Evolutionary conservation across 2,888 invertebrate genomes (phyloP), one percentile per base, ranked within the genome.

Genomic region (Hedya salicella): DNA sequence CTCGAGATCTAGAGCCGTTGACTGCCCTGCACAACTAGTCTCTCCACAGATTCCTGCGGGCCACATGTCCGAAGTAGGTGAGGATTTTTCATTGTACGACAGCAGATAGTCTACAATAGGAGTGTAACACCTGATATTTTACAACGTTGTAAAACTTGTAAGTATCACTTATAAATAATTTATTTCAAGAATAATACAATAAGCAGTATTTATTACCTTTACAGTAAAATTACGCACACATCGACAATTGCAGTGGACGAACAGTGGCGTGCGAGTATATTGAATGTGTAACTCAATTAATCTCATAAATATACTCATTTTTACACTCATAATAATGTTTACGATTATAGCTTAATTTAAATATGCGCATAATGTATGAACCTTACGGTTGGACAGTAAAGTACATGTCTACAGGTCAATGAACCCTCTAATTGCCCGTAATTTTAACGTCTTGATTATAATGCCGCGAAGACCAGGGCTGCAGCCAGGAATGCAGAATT

Each of bases 361-460:
- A 56, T 56, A 44, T 30, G 30, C 42, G 30, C n/a, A 52, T 56
- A 42, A 25, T 25, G 19, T 21, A n/a, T 48, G 13, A 21, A 21
- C 16, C 42, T 32, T 46, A 50, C 32, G 19, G 40, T 52, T 19
- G 13, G 8, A 19, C 11, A 42, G 17, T 52, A 52, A 68, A 46
- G 30, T 25, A 69, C 70, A 69, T 70, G 60, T 67, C 54, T 67
- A 67, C 69, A 74, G 86, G 78, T 80, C 82, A 71, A 68, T 70
- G 82, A 69, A 74, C 83, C 75, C 74, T 78, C 81, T 88, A 87
- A 88, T 88, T 88, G 84, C 79, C 71, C 76, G 83, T 87, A 83
- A 85, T 86, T 85, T 86, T 86, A 80, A 86, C 79, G 77, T 83
- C 80, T 84, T 80, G 80, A 82, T 85, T 78, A 78, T 81, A 81